Conservation (phyloP, 2,888 invertebrate species). For the Mycogona germanica region DNA sequence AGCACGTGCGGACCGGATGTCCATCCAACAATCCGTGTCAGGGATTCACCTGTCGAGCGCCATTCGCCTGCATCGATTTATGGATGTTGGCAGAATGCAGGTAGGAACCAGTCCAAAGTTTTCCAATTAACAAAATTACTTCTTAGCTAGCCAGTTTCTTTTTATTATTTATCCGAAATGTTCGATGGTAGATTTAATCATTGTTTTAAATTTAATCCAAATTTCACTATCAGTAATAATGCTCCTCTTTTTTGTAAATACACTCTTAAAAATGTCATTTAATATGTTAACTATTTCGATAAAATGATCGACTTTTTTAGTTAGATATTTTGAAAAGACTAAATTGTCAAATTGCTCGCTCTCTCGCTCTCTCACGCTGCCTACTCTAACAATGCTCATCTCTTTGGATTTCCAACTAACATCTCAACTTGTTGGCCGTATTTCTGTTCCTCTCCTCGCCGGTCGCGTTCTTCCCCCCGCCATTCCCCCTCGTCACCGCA, state of each 20-base stretch:
- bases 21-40: constrained; percentile 91
- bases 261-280: too few species aligned
- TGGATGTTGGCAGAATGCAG: constrained; percentile 99
- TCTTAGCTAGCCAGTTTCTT: too few species aligned
- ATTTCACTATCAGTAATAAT: too few species aligned
- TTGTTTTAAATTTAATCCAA: too few species aligned
- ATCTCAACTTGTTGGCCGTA: neutral
- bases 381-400: neutral
- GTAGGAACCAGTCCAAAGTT: constrained; percentile 47
- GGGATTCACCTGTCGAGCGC: constrained; percentile 84
- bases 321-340: too few species aligned
- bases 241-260: too few species aligned
- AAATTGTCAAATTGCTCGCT: too few species aligned
- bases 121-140: neutral
- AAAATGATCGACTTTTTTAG: too few species aligned
- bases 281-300: too few species aligned
- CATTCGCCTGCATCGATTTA: constrained; percentile 87
- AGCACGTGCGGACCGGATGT: constrained; percentile 83
- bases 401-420: neutral
- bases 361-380: neutral
- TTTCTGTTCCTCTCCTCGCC: neutral
- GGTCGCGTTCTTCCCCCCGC: neutral
- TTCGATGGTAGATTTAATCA: too few species aligned
- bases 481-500: neutral
- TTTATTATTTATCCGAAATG: too few species aligned